Percentiles rank a stretch among this genome's conserved stretches.
Conservation (phyloP, 2,888 invertebrate genomes). For the Macrosoma leucophasiata region DNA sequence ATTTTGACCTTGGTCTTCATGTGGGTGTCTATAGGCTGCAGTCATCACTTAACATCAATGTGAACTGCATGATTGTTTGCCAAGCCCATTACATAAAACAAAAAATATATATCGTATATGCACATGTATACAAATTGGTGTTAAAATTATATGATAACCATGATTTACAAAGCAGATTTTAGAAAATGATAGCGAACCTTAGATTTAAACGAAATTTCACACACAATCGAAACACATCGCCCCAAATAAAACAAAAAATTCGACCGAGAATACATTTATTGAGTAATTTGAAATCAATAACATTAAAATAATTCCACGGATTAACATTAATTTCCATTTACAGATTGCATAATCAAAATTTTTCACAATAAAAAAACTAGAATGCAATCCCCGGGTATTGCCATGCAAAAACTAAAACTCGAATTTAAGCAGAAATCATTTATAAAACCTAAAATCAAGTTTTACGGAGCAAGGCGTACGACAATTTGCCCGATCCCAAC, state of each 20-base stretch:
- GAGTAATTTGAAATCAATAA: conserved; percentile 47
- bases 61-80: too few species aligned
- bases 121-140: too few species aligned
- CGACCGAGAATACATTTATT: conserved; percentile 59
- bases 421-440: conserved; percentile 49
- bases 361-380: conserved; percentile 63
- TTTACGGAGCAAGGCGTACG: conserved; percentile 60
- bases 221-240: too few species aligned
- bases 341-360: conserved; percentile 73
- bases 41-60: too few species aligned
- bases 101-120: too few species aligned
- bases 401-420: conserved; percentile 70
- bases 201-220: too few species aligned
- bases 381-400: conserved; percentile 69
- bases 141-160: too few species aligned
- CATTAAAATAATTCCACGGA: conserved; percentile 29
- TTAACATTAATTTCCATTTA: conserved; percentile 31
- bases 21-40: too few species aligned
- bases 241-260: conserved; percentile 27
- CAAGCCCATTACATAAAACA: too few species aligned
- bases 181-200: too few species aligned
- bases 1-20: too few species aligned
- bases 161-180: too few species aligned
- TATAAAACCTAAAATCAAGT: conserved; percentile 66
- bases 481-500: conserved; percentile 44